Evolutionary conservation across 2,888 invertebrate species (phyloP).

Genomic region (Nomada ruficornis): DNA sequence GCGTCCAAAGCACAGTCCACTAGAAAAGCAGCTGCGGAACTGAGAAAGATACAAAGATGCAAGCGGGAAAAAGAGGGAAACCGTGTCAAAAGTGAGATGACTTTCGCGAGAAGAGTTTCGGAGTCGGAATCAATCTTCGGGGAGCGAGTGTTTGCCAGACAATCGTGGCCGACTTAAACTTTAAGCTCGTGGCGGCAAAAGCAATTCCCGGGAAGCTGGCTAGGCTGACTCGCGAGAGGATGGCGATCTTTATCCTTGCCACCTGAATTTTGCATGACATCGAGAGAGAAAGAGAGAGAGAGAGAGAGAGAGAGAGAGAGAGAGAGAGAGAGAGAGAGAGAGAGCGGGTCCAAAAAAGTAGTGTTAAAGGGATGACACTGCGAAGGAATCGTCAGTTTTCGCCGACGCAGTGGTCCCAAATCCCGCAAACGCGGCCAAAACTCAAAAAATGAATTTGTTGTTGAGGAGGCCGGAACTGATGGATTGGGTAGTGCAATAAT

Average conservation of each 20-base stretch:
- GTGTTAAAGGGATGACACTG: no score
- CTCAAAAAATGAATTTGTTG: no score
- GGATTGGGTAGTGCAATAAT: no score
- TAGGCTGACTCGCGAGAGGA: constrained; percentile 45
- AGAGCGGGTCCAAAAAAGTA: not conserved
- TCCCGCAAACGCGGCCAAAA: no score
- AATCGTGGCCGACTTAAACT: constrained; percentile 63
- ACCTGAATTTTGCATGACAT: constrained; percentile 60
- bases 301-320: not conserved
- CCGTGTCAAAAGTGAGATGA: constrained; percentile 38
- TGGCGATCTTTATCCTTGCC: constrained; percentile 57
- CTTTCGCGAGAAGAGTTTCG: constrained; percentile 18
- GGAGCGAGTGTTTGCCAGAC: constrained; percentile 59
- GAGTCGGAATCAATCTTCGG: constrained; percentile 56
- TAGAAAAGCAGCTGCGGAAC: not conserved
- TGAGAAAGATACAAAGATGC: not conserved
- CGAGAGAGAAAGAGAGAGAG: not conserved
- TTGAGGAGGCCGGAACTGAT: no score
- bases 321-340: not conserved
- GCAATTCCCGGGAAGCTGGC: constrained; percentile 53
- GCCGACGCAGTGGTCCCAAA: not conserved
- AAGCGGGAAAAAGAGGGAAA: constrained; percentile 12
- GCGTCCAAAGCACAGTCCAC: no score
- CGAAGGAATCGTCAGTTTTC: not conserved
- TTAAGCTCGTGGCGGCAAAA: constrained; percentile 54